Conservation (phyloP, 2,888 invertebrate genomes). For the Erynnis tages region DNA sequence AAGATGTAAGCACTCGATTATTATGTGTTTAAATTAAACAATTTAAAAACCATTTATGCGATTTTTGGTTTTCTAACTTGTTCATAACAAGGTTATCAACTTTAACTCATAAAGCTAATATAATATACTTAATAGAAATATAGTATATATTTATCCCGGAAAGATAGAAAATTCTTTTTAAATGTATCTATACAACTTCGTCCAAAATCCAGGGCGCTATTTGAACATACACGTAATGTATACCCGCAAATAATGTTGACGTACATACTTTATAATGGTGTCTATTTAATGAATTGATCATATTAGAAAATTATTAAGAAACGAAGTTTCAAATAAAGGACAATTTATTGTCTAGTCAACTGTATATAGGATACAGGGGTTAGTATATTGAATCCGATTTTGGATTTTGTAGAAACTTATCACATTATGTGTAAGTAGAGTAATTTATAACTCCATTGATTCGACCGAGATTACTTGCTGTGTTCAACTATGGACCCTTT, state of each 20-base stretch:
- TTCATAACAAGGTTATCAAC: too few species aligned
- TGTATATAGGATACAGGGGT: slow-evolving; percentile 40
- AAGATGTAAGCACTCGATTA: too few species aligned
- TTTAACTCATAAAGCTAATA: too few species aligned
- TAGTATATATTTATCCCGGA: too few species aligned
- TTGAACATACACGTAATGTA: background rate
- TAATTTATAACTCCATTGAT: slow-evolving; percentile 26
- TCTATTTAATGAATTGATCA: slow-evolving; percentile 25
- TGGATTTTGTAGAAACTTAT: slow-evolving; percentile 29
- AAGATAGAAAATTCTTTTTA: too few species aligned
- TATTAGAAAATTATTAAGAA: slow-evolving; percentile 26
- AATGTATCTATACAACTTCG: background rate
- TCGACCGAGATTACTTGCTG: background rate
- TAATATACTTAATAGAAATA: too few species aligned
- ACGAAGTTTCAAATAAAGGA: slow-evolving; percentile 31
- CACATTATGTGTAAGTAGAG: slow-evolving; percentile 11
- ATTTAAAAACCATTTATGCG: too few species aligned
- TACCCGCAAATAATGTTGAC: slow-evolving; percentile 7
- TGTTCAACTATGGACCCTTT: background rate
- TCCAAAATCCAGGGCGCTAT: background rate
- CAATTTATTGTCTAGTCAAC: slow-evolving; percentile 35
- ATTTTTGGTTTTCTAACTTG: too few species aligned
- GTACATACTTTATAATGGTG: slow-evolving; percentile 19
- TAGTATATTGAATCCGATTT: slow-evolving; percentile 34
- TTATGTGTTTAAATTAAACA: too few species aligned